phyloP scores from a whole-genome alignment of 2,888 invertebrate genomes.

The Sisyra terminalis region DNA sequence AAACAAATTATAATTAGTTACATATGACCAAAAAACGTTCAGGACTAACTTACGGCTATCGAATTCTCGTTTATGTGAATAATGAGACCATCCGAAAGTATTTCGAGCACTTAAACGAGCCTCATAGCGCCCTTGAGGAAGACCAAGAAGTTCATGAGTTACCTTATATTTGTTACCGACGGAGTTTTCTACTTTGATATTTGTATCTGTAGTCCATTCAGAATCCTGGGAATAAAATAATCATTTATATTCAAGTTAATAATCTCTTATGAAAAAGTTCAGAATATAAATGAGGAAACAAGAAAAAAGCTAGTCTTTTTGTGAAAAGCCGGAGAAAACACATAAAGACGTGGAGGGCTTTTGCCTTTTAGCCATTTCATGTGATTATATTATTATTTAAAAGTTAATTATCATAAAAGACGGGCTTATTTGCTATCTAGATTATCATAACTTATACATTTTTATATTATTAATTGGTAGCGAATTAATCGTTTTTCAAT shows the following conservation, averaged over 20 bases:
- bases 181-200: background rate
- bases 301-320: too few relatives aligned
- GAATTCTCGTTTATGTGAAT: background rate
- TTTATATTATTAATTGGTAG: too few relatives aligned
- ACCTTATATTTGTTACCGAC: background rate
- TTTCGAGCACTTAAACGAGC: background rate
- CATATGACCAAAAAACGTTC: background rate
- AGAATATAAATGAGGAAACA: too few relatives aligned
- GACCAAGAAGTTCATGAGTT: background rate
- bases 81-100: background rate
- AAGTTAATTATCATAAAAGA: too few relatives aligned
- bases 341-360: too few relatives aligned
- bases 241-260: background rate
- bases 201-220: background rate
- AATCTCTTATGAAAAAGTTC: too few relatives aligned
- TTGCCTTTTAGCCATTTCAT: too few relatives aligned
- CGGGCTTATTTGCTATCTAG: too few relatives aligned
- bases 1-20: background rate
- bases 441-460: too few relatives aligned
- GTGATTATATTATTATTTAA: too few relatives aligned
- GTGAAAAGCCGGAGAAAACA: too few relatives aligned
- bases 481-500: too few relatives aligned
- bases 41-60: background rate
- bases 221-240: background rate
- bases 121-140: background rate